Evolutionary conservation across 2,888 invertebrate genomes (phyloP).

Genomic region (Heteromurus nitidus): DNA sequence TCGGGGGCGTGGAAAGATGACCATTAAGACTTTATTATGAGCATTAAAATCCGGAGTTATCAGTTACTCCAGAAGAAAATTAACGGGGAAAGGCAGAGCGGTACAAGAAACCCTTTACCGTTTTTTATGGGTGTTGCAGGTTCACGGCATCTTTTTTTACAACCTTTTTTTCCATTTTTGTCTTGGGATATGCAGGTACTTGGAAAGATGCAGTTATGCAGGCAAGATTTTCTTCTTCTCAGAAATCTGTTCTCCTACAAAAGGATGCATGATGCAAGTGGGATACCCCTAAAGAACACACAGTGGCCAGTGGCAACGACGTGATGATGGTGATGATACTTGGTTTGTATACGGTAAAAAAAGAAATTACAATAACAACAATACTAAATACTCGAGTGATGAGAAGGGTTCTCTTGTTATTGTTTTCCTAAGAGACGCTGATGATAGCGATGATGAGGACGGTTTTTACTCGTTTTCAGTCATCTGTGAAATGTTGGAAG

Average conservation of each 20-base stretch:
- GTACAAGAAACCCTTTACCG: background rate
- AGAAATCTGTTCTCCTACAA: background rate
- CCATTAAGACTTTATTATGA: slow-evolving; percentile 31
- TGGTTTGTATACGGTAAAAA: background rate
- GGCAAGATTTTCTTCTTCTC: background rate
- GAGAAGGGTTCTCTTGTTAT: slow-evolving; percentile 45
- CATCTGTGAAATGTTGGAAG: slow-evolving; percentile 58
- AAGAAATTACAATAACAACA: slow-evolving; percentile 53
- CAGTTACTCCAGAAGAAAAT: too few relatives aligned
- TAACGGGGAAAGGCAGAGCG: slow-evolving; percentile 4
- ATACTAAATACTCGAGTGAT: slow-evolving; percentile 14
- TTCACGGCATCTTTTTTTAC: background rate
- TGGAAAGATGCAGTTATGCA: too few relatives aligned
- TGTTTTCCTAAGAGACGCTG: slow-evolving; percentile 40
- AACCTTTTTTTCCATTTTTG: background rate
- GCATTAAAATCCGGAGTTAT: background rate
- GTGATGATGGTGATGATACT: slow-evolving; percentile 11
- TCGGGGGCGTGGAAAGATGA: slow-evolving; percentile 49
- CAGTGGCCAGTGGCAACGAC: background rate
- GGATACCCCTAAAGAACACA: background rate
- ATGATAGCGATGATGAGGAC: slow-evolving; percentile 19
- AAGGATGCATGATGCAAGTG: background rate
- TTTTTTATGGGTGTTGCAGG: slow-evolving; percentile 12
- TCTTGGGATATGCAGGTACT: too few relatives aligned
- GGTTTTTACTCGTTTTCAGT: slow-evolving; percentile 18